These are phyloP conservation scores for Suricata suricatta DNA, from an alignment of 2,113 vertebrate genomes.

Conservation along the genomic window DNA sequence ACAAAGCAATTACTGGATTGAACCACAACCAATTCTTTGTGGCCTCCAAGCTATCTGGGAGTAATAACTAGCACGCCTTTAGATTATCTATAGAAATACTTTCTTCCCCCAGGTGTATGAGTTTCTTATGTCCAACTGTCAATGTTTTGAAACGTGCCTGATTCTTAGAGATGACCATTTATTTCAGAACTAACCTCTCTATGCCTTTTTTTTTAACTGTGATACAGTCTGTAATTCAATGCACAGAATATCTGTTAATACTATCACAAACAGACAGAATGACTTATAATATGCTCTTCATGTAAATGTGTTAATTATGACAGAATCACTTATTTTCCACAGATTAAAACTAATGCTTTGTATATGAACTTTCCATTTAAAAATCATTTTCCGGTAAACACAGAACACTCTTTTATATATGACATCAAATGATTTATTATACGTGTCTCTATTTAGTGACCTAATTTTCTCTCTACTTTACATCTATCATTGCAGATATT, in stretches of 20 bases:
- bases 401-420: slow-evolving; percentile 70
- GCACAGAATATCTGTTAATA: slow-evolving; percentile 54
- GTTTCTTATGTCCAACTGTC: neutral
- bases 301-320: slow-evolving; percentile 79
- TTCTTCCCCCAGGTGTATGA: neutral
- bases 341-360: slow-evolving; percentile 78
- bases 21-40: neutral
- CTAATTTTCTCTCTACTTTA: slow-evolving; percentile 78
- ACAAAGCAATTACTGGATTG: neutral
- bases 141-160: neutral
- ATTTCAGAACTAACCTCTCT: slow-evolving; percentile 36
- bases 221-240: neutral
- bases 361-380: slow-evolving; percentile 76
- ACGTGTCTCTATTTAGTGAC: slow-evolving; percentile 78
- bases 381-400: slow-evolving; percentile 79
- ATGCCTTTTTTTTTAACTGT: neutral
- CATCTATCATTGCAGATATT: slow-evolving; percentile 70
- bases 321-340: slow-evolving; percentile 75
- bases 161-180: neutral
- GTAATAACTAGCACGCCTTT: neutral
- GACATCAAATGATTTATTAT: slow-evolving; percentile 79
- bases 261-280: slow-evolving; percentile 52
- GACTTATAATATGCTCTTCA: slow-evolving; percentile 73
- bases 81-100: neutral
- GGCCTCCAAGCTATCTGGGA: neutral